Base-by-base conservation (phyloP, 2,113 vertebrate species). In the Cottus gobio region DNA sequence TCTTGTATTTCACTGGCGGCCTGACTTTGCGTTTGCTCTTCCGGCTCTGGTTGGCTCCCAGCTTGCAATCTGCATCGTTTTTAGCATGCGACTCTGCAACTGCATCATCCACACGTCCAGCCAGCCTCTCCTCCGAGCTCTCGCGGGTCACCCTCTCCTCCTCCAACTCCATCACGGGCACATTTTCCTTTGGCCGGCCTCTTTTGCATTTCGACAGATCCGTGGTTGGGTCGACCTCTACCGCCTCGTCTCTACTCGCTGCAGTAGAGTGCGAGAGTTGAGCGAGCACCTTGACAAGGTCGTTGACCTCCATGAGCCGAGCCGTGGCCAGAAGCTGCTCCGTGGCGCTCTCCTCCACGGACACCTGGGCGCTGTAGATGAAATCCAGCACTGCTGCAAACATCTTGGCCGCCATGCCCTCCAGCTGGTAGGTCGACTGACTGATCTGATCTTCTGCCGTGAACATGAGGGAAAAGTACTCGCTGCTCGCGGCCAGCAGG, bases 401-500 rank as follows among this genome's bases (percentile, higher is more conserved):
- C 7, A 91, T 94, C 50, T 96, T 91, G 0, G 97, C 95, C 1
- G 95, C 88, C 95, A 99, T 95, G 34, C 97, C 97, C 15, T 97
- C 96, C 74, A 99, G 87, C 92, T 92, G 89, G 77, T 96, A 97
- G 48, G 96, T 63, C 0, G 96, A 95, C 72, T 94, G 96, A 36
- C 90, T 90, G 2, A 91, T 90, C 65, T 94, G 95, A 4, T 92
- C 94, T n/a, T 96, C 95, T 8, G 95, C 93, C 0, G 96, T 96
- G 90, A 99, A 97, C 96, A 99, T 96, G 91, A 95, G 85, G 2
- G 96, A 97, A 86, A 99, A 99, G 91, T 97, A 99, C 16, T 98
- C 96, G 5, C 98, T 99, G 91, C 97, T 98, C 6, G 97, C 97
- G 34, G 98, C 98, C n/a, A 99, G 95, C 80, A 99, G 90, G 70